Percentiles rank a stretch among this genome's conserved stretches.
Conservation (phyloP, 2,113 vertebrate species). For the Barnardius zonarius region DNA sequence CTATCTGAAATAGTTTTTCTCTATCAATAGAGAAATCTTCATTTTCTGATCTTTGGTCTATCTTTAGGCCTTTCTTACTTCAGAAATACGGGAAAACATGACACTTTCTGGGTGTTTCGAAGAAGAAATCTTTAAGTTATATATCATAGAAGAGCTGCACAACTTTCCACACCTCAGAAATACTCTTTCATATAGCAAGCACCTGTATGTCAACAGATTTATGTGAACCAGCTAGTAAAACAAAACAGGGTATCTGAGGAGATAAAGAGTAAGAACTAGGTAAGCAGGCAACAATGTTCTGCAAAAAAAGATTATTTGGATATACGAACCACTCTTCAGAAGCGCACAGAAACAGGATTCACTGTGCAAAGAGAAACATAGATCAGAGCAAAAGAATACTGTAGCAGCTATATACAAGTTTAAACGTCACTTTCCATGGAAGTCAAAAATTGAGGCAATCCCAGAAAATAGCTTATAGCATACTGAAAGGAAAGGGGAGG, state of each 20-base stretch:
- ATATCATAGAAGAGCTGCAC: background rate
- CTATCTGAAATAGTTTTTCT: background rate
- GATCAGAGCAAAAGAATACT: background rate
- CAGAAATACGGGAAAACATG: background rate
- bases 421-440: background rate
- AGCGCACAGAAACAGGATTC: background rate
- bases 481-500: background rate
- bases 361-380: background rate
- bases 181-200: background rate
- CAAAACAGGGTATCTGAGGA: background rate
- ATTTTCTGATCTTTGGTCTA: background rate
- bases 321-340: background rate
- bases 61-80: background rate
- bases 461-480: background rate
- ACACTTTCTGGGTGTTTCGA: background rate
- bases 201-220: rapidly evolving
- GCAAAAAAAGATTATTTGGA: background rate
- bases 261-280: background rate
- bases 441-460: background rate
- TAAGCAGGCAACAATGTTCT: background rate
- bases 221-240: background rate
- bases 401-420: background rate
- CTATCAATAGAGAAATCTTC: background rate
- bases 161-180: background rate
- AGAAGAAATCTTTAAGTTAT: background rate